Evolutionary conservation across 2,888 invertebrate genomes (phyloP).

Genomic region (Apotomis betuletana): DNA sequence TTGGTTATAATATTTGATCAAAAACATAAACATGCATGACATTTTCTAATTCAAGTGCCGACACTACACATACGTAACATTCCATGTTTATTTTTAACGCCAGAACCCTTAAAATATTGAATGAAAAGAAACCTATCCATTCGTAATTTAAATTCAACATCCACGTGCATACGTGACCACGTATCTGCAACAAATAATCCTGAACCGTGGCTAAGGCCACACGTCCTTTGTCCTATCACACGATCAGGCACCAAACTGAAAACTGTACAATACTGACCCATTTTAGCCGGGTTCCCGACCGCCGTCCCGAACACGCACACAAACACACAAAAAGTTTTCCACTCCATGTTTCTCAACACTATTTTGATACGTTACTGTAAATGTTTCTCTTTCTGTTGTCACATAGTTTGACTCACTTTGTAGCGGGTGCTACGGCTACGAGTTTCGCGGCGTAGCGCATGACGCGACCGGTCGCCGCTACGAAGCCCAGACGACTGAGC

Average conservation of each 20-base stretch:
- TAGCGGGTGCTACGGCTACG: conserved; percentile 47
- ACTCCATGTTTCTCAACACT: conserved; percentile 64
- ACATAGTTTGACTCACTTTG: conserved; percentile 51
- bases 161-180: conserved; percentile 1
- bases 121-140: neutral
- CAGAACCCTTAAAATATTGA: too few species aligned
- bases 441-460: conserved; percentile 45
- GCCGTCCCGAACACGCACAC: conserved; percentile 57
- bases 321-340: conserved; percentile 53
- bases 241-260: conserved; percentile 59
- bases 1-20: too few species aligned
- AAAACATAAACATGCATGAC: too few species aligned
- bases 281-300: conserved; percentile 75
- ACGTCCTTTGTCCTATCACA: conserved; percentile 65
- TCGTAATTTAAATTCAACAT: neutral
- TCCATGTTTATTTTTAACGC: too few species aligned
- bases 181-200: conserved; percentile 13
- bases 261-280: conserved; percentile 75
- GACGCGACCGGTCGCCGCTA: conserved; percentile 62
- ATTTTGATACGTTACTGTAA: neutral
- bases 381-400: conserved; percentile 7
- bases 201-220: neutral
- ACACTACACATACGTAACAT: too few species aligned
- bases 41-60: too few species aligned
- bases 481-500: conserved; percentile 75